Percentiles rank a stretch among this genome's conserved stretches.
phyloP scores from a whole-genome alignment of 2,888 invertebrate species.

The Cyclophora punctaria region DNA sequence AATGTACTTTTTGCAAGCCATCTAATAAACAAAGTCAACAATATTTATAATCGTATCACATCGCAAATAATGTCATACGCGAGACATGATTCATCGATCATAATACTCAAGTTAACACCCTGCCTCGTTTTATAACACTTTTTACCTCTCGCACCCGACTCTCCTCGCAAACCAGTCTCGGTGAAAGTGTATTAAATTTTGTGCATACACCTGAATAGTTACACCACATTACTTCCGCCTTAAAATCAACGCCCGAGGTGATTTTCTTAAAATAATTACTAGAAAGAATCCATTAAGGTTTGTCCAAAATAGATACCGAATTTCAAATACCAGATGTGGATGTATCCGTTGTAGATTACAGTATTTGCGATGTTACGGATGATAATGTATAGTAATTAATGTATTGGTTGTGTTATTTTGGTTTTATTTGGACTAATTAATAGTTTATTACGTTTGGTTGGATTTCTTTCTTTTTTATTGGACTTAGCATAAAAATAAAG shows the following conservation, averaged over 20 bases:
- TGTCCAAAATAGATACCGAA: too few species aligned
- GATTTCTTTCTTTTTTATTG: too few species aligned
- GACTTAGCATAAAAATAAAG: too few species aligned
- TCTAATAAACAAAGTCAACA: too few species aligned
- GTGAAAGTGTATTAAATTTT: constrained; percentile 53
- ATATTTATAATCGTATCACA: too few species aligned
- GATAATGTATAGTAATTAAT: too few species aligned
- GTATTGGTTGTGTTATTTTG: too few species aligned
- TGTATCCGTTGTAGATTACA: too few species aligned
- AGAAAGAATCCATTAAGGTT: constrained; percentile 31
- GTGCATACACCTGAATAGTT: constrained; percentile 47
- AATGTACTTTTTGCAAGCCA: too few species aligned
- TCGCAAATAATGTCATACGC: neutral
- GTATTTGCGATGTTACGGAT: too few species aligned
- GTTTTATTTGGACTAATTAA: too few species aligned
- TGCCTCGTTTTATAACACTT: constrained; percentile 21
- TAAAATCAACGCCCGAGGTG: constrained; percentile 40
- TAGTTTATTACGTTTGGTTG: neutral
- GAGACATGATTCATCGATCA: constrained; percentile 7
- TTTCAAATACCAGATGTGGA: too few species aligned
- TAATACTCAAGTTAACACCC: constrained; percentile 11
- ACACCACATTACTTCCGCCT: constrained; percentile 49
- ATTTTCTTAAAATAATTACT: constrained; percentile 46
- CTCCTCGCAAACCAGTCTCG: constrained; percentile 46
- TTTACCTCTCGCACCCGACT: constrained; percentile 30